Conservation (phyloP, 2,113 vertebrate species). For the Rallus limicola region DNA sequence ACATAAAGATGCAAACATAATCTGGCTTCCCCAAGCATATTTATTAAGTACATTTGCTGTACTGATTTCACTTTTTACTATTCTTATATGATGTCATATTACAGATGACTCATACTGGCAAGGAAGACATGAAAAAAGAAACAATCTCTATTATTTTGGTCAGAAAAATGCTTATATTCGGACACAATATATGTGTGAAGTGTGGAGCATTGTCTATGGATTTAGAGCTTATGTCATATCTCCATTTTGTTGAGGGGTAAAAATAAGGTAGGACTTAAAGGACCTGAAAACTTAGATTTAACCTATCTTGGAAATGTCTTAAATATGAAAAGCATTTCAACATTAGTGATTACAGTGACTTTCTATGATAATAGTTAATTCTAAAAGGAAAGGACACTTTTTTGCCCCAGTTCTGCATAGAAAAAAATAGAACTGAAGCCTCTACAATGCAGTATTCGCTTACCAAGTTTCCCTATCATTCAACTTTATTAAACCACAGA, state of each 20-base stretch:
- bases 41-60: background rate
- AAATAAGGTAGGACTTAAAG: constrained; percentile 21
- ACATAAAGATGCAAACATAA: background rate
- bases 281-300: background rate
- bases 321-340: background rate
- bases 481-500: background rate
- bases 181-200: constrained; percentile 13
- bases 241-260: constrained; percentile 23
- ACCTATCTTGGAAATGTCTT: background rate
- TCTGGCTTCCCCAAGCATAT: background rate
- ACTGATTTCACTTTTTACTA: background rate
- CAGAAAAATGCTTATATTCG: background rate
- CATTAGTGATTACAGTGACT: background rate
- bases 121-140: background rate
- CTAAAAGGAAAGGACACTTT: background rate
- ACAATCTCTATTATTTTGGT: background rate
- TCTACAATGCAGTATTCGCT: background rate
- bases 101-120: background rate
- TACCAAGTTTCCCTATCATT: background rate
- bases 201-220: constrained; percentile 14
- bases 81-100: background rate
- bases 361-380: background rate
- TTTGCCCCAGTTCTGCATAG: background rate
- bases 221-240: constrained; percentile 19
- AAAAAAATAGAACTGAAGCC: background rate